Percentiles rank a stretch among this genome's conserved stretches.
Evolutionary conservation across 1,140 invertebrate genomes (phyloP).

Genomic region (Drosophila burlai): DNA sequence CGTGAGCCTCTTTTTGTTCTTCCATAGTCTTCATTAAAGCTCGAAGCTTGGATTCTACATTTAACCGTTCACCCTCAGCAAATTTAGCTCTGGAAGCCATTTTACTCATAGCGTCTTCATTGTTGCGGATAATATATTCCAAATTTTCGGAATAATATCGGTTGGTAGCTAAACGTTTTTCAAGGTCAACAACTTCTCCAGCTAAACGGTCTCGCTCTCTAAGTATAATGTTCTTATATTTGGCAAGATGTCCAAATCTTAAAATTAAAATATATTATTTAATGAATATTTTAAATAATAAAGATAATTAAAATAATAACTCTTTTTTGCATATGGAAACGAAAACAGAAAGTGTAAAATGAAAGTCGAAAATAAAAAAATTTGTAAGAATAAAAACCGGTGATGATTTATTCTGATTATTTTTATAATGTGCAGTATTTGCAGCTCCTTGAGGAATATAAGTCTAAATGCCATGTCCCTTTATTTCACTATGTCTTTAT

Average conservation of each 20-base stretch:
- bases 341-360: too few relatives aligned
- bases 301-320: too few relatives aligned
- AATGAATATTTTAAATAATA: background rate
- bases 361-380: too few relatives aligned
- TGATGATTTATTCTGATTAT: too few relatives aligned
- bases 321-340: too few relatives aligned
- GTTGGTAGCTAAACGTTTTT: slow-evolving; percentile 84
- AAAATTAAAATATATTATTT: background rate
- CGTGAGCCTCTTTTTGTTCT: slow-evolving; percentile 53
- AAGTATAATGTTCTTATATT: slow-evolving; percentile 75
- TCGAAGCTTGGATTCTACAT: slow-evolving; percentile 54
- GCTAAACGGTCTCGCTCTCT: slow-evolving; percentile 85
- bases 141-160: slow-evolving; percentile 85
- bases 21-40: slow-evolving; percentile 54
- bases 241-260: slow-evolving; percentile 68
- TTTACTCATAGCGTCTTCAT: slow-evolving; percentile 66
- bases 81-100: slow-evolving; percentile 48
- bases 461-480: too few relatives aligned
- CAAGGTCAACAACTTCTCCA: slow-evolving; percentile 85
- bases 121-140: slow-evolving; percentile 76
- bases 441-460: too few relatives aligned
- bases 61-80: slow-evolving; percentile 48
- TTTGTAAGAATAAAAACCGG: too few relatives aligned
- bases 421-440: too few relatives aligned
- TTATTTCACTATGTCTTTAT: too few relatives aligned